Evolutionary conservation across 2,888 invertebrate species (phyloP).

Genomic region (Microctonus aethiopoides): DNA sequence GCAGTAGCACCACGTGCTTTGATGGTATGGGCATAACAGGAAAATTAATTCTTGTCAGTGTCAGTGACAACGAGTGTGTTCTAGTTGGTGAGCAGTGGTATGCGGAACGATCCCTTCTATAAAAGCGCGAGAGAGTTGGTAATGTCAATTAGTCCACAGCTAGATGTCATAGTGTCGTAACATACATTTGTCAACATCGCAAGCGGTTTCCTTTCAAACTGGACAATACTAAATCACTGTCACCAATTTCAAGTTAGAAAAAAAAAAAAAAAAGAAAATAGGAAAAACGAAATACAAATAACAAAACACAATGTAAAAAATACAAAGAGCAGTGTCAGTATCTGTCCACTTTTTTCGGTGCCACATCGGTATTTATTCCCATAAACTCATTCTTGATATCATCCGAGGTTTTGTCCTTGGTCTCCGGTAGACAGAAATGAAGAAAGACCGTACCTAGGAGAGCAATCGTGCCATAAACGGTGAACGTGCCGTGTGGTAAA

Average conservation of each 20-base stretch:
- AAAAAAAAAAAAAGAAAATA: not conserved
- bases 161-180: slow-evolving; percentile 18
- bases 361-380: slow-evolving; percentile 55
- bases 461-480: slow-evolving; percentile 72
- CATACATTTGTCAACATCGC: slow-evolving; percentile 27
- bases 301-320: slow-evolving; percentile 9
- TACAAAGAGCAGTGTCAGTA: slow-evolving; percentile 14
- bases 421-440: slow-evolving; percentile 75
- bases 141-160: slow-evolving; percentile 22
- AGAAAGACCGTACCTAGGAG: slow-evolving; percentile 72
- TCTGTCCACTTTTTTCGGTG: slow-evolving; percentile 39
- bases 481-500: slow-evolving; percentile 75
- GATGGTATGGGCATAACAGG: not conserved
- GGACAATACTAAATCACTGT: slow-evolving; percentile 21
- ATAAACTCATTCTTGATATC: slow-evolving; percentile 73
- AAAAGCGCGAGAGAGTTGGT: slow-evolving; percentile 9
- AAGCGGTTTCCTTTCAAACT: slow-evolving; percentile 19
- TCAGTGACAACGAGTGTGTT: slow-evolving; percentile 28
- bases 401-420: slow-evolving; percentile 75
- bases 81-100: slow-evolving; percentile 15
- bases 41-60: slow-evolving; percentile 36
- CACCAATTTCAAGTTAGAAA: not conserved
- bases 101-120: slow-evolving; percentile 8
- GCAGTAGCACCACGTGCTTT: slow-evolving; percentile 7
- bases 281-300: slow-evolving; percentile 15